Percentiles rank a stretch among this genome's conserved stretches.
These are phyloP conservation scores for Neoitamus cyanurus DNA, from an alignment of 2,888 invertebrate genomes.

Conservation along the genomic window DNA sequence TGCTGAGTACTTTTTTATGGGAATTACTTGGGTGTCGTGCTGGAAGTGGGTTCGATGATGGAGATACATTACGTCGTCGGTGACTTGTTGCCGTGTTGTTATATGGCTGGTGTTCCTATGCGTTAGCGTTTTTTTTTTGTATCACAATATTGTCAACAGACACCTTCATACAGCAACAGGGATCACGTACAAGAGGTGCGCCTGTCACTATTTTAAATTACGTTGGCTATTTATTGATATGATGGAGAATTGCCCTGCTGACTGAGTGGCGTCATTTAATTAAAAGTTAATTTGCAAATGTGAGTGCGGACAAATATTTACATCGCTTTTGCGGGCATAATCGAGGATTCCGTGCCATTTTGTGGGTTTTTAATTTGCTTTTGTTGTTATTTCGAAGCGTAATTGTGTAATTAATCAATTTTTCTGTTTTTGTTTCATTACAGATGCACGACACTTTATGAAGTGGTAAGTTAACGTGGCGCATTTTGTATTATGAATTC, in stretches of 20 bases:
- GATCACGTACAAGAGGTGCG: neutral
- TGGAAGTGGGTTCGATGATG: neutral
- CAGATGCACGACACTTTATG: neutral
- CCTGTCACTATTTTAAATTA: neutral
- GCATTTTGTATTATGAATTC: neutral
- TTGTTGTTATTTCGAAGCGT: neutral
- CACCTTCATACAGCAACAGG: neutral
- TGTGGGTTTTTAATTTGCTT: neutral
- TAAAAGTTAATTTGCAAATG: slow-evolving; percentile 1
- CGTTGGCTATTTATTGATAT: neutral
- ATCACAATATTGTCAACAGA: neutral
- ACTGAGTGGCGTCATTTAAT: neutral
- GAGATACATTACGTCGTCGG: neutral
- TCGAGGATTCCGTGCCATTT: neutral
- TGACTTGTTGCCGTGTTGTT: slow-evolving; percentile 2
- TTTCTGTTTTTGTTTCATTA: neutral
- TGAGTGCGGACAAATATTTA: neutral
- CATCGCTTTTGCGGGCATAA: neutral
- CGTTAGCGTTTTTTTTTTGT: neutral
- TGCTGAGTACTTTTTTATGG: neutral
- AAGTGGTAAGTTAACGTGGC: neutral
- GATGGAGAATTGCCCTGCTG: neutral
- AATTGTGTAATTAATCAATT: slow-evolving; percentile 1
- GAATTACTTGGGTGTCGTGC: neutral
- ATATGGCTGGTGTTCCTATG: neutral